A percentile compares a stretch with the other conserved stretches of the same genome.
These are phyloP conservation scores for Ophioninae sp. DNA, from an alignment of 2,888 invertebrate genomes.

Conservation along the genomic window DNA sequence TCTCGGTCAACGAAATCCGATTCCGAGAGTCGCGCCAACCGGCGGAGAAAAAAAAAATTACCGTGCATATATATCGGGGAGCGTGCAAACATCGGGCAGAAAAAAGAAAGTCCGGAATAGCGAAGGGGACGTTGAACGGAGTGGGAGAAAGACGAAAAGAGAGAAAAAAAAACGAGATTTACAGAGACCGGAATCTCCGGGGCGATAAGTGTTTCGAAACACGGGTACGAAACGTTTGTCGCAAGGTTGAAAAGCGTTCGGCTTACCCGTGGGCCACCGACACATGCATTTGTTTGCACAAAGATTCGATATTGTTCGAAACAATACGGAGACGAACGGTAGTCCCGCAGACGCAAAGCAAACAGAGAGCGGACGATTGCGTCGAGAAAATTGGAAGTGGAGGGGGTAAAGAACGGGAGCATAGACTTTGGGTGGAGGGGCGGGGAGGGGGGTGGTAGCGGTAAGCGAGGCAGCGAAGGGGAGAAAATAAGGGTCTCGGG, in stretches of 20 bases:
- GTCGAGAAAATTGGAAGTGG: constrained; percentile 25
- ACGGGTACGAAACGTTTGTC: constrained; percentile 7
- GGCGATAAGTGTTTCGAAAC: constrained; percentile 28
- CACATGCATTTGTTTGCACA: constrained; percentile 44
- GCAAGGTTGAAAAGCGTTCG: constrained; percentile 7
- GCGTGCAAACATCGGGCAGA: neutral
- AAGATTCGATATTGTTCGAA: constrained; percentile 57
- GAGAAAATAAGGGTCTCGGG: constrained; percentile 66
- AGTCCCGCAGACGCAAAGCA: constrained; percentile 58
- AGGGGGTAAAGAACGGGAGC: neutral
- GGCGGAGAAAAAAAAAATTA: neutral
- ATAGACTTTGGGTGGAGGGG: constrained; percentile 14
- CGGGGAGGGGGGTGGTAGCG: constrained; percentile 47
- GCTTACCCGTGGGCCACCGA: constrained; percentile 7
- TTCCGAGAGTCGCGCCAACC: neutral
- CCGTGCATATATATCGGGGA: neutral
- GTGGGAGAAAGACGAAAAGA: neutral
- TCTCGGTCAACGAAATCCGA: neutral
- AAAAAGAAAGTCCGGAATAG: neutral
- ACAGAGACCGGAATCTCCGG: constrained; percentile 15
- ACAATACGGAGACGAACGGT: constrained; percentile 44
- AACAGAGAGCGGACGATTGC: constrained; percentile 55
- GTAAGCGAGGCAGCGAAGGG: constrained; percentile 43
- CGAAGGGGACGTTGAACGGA: neutral
- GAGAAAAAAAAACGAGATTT: constrained; percentile 39